Conservation (phyloP, 2,888 invertebrate genomes). For the Caenorhabditis sp. region DNA sequence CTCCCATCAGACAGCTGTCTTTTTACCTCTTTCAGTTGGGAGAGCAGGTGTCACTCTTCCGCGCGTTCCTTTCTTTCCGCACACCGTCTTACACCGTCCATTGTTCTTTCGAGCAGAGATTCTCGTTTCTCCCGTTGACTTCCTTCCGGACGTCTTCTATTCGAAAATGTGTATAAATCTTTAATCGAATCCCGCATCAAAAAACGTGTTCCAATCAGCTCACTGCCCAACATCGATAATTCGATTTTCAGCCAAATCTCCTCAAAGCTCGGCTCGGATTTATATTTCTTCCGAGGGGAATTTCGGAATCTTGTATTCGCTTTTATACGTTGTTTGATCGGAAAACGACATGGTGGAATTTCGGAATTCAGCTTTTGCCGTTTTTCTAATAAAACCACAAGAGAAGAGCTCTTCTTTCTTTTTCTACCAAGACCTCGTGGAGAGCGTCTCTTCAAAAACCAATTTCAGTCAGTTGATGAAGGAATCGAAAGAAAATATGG, state of each 20-base stretch:
- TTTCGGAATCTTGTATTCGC: slow-evolving; percentile 11
- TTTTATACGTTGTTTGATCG: slow-evolving; percentile 1
- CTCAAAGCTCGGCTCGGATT: background rate
- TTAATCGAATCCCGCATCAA: slow-evolving; percentile 9
- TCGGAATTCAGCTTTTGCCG: slow-evolving; percentile 12
- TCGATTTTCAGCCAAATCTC: slow-evolving; percentile 19
- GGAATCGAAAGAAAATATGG: slow-evolving; percentile 35
- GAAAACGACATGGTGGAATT: slow-evolving; percentile 6
- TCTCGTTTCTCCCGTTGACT: background rate
- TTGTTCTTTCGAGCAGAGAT: background rate
- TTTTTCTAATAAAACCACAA: slow-evolving; percentile 59
- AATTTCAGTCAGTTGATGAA: slow-evolving; percentile 52
- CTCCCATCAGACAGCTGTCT: slow-evolving; percentile 23
- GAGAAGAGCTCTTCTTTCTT: slow-evolving; percentile 24
- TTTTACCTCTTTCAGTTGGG: slow-evolving; percentile 26
- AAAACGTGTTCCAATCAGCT: slow-evolving; percentile 53
- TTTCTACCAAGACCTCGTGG: slow-evolving; percentile 17
- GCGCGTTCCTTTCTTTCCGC: slow-evolving; percentile 32
- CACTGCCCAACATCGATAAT: slow-evolving; percentile 13
- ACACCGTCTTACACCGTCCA: slow-evolving; percentile 19
- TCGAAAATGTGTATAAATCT: slow-evolving; percentile 24
- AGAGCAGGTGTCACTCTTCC: slow-evolving; percentile 29
- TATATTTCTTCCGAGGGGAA: background rate
- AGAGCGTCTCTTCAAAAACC: slow-evolving; percentile 56
- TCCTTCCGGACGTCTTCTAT: slow-evolving; percentile 15